Evolutionary conservation across 2,797 vertebrate genomes (phyloP).

Genomic region (Agapornis canus): DNA sequence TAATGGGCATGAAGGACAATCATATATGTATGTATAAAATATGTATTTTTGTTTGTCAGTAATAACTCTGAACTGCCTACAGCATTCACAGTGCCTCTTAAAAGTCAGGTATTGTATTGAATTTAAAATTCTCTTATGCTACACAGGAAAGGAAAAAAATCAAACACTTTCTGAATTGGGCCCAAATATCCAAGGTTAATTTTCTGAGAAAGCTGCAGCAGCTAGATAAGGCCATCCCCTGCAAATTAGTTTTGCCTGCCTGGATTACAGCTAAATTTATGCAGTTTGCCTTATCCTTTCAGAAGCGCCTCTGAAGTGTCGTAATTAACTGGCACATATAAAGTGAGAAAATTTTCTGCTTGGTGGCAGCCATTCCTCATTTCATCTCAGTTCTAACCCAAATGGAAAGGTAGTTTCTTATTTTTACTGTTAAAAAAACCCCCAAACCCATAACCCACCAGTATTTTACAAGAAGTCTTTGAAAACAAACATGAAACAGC

Average conservation of each 20-base stretch:
- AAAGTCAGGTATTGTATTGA: conserved; percentile 85
- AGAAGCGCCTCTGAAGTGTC: conserved; percentile 99
- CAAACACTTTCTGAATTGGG: conserved; percentile 98
- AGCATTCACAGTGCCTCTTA: conserved; percentile 79
- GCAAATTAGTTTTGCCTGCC: conserved; percentile 99
- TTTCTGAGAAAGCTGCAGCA: conserved; percentile 99
- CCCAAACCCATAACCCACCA: neutral
- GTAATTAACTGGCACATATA: conserved; percentile 99
- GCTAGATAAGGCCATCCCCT: conserved; percentile 98
- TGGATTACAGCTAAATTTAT: conserved; percentile 99
- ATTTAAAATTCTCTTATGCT: conserved; percentile 84
- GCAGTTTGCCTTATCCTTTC: conserved; percentile 99
- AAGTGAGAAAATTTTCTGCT: conserved; percentile 99
- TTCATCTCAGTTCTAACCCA: conserved; percentile 89
- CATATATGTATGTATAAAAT: conserved; percentile 80
- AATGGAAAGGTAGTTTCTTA: conserved; percentile 89
- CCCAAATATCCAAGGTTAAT: conserved; percentile 99
- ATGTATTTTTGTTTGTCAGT: conserved; percentile 81
- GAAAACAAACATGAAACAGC: conserved; percentile 77
- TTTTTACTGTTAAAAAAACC: conserved; percentile 78
- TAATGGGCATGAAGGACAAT: conserved; percentile 79
- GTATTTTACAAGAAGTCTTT: conserved; percentile 74
- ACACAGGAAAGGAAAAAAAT: conserved; percentile 85
- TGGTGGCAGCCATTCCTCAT: conserved; percentile 95
- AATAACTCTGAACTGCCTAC: conserved; percentile 86